Conservation (phyloP, 2,888 invertebrate species). For the Anticlea derivata region DNA sequence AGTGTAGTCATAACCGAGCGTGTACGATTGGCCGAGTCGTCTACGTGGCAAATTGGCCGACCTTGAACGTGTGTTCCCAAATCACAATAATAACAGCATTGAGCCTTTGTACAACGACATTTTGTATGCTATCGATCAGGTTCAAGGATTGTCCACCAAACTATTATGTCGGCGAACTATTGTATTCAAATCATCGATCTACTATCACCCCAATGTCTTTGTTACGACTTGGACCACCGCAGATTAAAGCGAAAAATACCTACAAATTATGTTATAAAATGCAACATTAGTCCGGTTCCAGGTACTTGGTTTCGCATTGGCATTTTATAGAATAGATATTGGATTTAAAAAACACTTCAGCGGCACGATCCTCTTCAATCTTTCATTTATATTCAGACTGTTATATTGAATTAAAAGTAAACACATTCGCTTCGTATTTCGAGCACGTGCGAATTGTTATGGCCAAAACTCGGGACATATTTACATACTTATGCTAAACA, state of each 20-base stretch:
- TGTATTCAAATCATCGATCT: constrained; percentile 27
- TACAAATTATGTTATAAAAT: too few relatives aligned
- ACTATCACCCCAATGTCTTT: constrained; percentile 10
- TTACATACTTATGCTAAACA: constrained; percentile 39
- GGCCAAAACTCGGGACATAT: constrained; percentile 36
- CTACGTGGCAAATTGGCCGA: constrained; percentile 37
- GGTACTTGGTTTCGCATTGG: neutral
- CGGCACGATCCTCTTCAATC: constrained; percentile 2
- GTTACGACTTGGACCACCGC: neutral
- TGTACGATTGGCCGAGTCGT: neutral
- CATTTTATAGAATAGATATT: constrained; percentile 7
- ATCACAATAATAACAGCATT: constrained; percentile 31
- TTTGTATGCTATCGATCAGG: constrained; percentile 30
- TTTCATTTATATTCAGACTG: constrained; percentile 20
- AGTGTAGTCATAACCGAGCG: constrained; percentile 3
- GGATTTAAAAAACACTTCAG: constrained; percentile 16
- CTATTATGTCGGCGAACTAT: constrained; percentile 24
- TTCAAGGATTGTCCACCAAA: constrained; percentile 33
- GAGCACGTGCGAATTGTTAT: constrained; percentile 41
- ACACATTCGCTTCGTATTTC: constrained; percentile 29
- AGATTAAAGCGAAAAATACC: neutral
- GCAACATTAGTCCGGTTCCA: neutral
- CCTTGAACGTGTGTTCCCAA: constrained; percentile 42
- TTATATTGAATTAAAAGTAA: constrained; percentile 22
- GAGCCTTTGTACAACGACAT: constrained; percentile 23